Percentiles rank a stretch among this genome's conserved stretches.
Conservation (phyloP, 2,888 invertebrate species). For the Argynnis bischoffii region DNA sequence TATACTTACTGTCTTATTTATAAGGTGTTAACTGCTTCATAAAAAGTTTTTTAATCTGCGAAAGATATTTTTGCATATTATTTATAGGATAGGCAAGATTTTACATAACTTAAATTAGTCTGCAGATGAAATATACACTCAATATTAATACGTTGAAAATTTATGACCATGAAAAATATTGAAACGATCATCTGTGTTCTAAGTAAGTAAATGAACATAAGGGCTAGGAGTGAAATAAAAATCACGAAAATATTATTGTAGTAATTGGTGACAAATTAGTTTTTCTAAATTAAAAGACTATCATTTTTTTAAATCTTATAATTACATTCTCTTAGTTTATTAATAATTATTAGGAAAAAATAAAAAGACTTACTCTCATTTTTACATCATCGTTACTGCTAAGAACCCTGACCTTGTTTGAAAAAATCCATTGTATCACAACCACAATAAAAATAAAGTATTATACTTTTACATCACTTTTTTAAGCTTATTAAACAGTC, state of each 20-base stretch:
- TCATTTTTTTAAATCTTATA: not conserved
- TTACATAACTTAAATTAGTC: not conserved
- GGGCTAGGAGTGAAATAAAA: too few relatives aligned
- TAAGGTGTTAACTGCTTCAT: conserved; percentile 28
- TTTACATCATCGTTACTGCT: conserved; percentile 68
- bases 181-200: too few relatives aligned
- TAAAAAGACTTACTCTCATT: conserved; percentile 48
- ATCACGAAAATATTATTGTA: too few relatives aligned
- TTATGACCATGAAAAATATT: too few relatives aligned
- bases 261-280: too few relatives aligned
- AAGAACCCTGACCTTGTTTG: conserved; percentile 63
- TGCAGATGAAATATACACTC: too few relatives aligned
- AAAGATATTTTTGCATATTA: conserved; percentile 15
- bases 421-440: conserved; percentile 44
- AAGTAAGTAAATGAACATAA: too few relatives aligned
- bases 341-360: conserved; percentile 12
- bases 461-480: conserved; percentile 9
- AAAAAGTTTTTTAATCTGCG: conserved; percentile 28
- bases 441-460: conserved; percentile 23
- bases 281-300: too few relatives aligned
- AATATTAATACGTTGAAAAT: too few relatives aligned
- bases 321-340: not conserved
- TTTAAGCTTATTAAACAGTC: conserved; percentile 1
- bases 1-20: conserved; percentile 55
- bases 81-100: not conserved